Evolutionary conservation across 2,113 vertebrate species (phyloP).

Genomic region (Pelodiscus sinensis): DNA sequence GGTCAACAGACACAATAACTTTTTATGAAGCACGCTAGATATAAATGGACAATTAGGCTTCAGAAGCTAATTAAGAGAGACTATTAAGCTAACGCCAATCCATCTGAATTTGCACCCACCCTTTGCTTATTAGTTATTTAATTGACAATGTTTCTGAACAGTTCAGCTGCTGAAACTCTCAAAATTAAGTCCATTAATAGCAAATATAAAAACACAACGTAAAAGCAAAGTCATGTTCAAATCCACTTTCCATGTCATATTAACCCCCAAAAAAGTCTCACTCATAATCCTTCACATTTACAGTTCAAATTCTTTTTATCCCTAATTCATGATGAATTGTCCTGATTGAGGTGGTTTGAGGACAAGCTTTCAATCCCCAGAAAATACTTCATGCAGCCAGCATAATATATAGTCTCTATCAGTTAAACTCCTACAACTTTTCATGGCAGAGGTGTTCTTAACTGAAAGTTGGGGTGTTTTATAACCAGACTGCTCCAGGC

Average conservation of each 20-base stretch:
- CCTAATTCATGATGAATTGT: background rate
- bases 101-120: background rate
- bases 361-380: background rate
- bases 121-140: background rate
- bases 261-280: conserved; percentile 13
- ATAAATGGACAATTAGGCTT: background rate
- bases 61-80: background rate
- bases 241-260: background rate
- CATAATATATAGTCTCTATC: background rate
- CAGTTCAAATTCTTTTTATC: background rate
- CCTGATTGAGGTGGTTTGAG: background rate
- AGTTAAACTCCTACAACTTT: background rate
- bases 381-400: background rate
- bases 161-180: background rate
- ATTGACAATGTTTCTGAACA: conserved; percentile 5
- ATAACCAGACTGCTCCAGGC: background rate
- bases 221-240: conserved; percentile 1
- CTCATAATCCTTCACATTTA: conserved; percentile 9
- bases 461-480: background rate
- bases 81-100: background rate
- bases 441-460: background rate
- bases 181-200: conserved; percentile 20
- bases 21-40: background rate
- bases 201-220: background rate
- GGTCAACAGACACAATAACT: background rate